Evolutionary conservation across 2,888 invertebrate genomes (phyloP), one percentile per base, ranked within the genome.

Genomic region (Apotomis turbidana): DNA sequence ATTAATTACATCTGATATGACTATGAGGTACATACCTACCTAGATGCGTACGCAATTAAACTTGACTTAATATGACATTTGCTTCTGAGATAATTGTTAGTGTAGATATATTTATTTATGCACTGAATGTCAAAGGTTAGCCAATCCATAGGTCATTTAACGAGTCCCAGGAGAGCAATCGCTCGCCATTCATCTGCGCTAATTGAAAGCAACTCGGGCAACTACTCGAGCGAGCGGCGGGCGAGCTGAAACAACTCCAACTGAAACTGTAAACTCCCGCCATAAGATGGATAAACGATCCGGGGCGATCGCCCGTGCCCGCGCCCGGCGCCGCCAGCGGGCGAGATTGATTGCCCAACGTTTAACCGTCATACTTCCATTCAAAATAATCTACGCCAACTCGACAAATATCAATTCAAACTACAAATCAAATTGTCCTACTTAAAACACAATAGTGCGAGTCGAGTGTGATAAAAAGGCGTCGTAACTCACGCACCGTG

Each of bases 201-300:
- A 82, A 83, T 83, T 82, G 81, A 79, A 81, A 79, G 76, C 78
- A 78, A 75, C 75, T 77, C 76, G 74, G 57, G 74, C 74, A 75
- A 69, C 61, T 69, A 61, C 66, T 74, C 55, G 44, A 27, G 0
- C 54, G 49, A 49, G 49, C 57, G 66, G n/a, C 27, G n/a, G 44
- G 54, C 60, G 41, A 44, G 61, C 70, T 69, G 76, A 76, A 80
- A 78, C 79, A 77, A 78, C 71, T 76, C 67, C 67, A 68, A 78
- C 68, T 75, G 68, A 63, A 70, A 62, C 38, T 69, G 62, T 3
- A 49, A 57, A 70, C 58, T 70, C 49, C 12, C 51, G 62, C 63
- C 15, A 12, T 58, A 58, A 63, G 58, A 58, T 36, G 58, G 51
- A 52, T 58, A 58, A 63, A 58, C 70, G 63, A 44, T 44, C 58